Conservation (phyloP, 2,113 vertebrate species). For the Caloenas nicobarica region DNA sequence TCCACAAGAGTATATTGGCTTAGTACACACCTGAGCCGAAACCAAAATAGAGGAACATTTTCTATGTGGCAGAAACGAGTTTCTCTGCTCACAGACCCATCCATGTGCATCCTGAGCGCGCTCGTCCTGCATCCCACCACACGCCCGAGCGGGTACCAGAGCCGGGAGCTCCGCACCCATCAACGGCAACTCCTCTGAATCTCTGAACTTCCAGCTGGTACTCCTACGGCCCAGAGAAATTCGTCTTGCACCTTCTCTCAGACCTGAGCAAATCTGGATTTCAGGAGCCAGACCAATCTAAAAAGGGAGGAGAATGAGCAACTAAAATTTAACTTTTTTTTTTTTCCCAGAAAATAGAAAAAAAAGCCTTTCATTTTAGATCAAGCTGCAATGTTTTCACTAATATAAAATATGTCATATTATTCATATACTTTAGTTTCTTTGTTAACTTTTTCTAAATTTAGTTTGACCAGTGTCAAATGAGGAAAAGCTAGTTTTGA, state of each 20-base stretch:
- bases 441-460: not conserved
- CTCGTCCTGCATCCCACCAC: not conserved
- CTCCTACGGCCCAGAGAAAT: not conserved
- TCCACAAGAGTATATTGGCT: not conserved
- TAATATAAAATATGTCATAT: not conserved
- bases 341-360: not conserved
- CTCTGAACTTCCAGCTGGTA: not conserved
- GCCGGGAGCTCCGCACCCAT: not conserved
- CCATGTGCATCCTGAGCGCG: rapidly evolving
- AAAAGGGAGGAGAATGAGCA: not conserved
- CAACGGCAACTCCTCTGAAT: not conserved
- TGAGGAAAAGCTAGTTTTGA: not conserved
- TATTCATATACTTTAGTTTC: not conserved
- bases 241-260: not conserved
- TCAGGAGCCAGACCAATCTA: not conserved
- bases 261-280: not conserved
- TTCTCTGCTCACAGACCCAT: no score
- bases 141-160: no score
- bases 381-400: not conserved
- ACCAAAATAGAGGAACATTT: not conserved
- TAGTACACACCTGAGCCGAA: not conserved
- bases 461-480: not conserved
- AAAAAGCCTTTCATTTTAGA: not conserved
- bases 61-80: rapidly evolving
- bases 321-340: not conserved